Base-by-base conservation (phyloP, 2,888 invertebrate species). In the Bugula neritina region DNA sequence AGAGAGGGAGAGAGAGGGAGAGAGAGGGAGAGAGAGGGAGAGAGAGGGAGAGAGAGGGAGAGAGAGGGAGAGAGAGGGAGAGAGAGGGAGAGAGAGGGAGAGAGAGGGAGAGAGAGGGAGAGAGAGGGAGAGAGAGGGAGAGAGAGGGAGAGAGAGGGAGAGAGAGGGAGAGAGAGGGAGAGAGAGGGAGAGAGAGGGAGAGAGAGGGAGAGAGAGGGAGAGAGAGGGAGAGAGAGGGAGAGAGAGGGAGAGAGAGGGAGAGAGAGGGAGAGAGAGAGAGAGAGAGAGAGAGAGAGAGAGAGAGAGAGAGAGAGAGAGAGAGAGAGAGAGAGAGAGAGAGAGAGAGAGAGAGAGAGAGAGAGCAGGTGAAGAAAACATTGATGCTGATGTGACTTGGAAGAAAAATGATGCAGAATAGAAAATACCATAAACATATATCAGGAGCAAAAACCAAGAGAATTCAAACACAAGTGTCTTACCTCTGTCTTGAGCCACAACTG, bases 161-260 rank as follows among this genome's bases (percentile, higher is more conserved):
- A 57, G 57, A n/a, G 57, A 57, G 57, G 57, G 57, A 57, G 57
- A 57, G 57, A 57, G 57, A 57, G 57, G 57, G 57, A 57, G 57
- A 57, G 57, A n/a, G 57, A 57, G 57, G 57, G 25, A 57, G 57
- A 57, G 57, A n/a, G 13, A 57, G 10, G 57, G 57, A 57, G 57
- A 57, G 57, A n/a, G 57, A 57, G 57, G 57, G 57, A 57, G 57
- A 57, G 23, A n/a, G 57, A 13, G 57, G 57, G 23, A 57, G 57
- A 57, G 57, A n/a, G 57, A 57, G 57, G 57, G 57, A 57, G 57
- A 57, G 57, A n/a, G 57, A 57, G 57, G 57, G 57, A 25, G 57
- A 57, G 57, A n/a, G 57, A 57, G 57, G 57, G 57, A 25, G 57
- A 57, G 57, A n/a, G 57, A 57, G 57, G 23, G 57, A 25, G 57